phyloP scores from a whole-genome alignment of 64 coral and sea anemone species.

The Acropora tenuis region DNA sequence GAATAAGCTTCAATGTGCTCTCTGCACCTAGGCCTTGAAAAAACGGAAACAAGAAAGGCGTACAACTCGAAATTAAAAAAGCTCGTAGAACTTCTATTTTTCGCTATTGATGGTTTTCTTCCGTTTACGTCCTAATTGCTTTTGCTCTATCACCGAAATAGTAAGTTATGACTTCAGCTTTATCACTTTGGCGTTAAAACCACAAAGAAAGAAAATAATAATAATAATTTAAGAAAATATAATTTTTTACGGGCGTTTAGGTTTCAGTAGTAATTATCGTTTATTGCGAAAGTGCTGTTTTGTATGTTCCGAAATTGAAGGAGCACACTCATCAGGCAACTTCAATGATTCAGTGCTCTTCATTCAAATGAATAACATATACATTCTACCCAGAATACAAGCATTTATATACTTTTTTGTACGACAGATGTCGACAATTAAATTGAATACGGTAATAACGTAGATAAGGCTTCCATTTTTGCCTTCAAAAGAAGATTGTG shows the following conservation, averaged over 20 bases:
- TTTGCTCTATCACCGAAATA: not conserved
- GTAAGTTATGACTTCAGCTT: not conserved
- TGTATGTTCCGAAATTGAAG: no score
- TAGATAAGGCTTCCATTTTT: not conserved
- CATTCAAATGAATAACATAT: no score
- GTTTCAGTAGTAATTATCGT: not conserved
- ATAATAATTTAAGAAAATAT: not conserved
- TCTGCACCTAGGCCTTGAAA: no score
- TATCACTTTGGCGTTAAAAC: not conserved
- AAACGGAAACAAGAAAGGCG: not conserved
- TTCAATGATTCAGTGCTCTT: no score
- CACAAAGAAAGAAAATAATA: no score
- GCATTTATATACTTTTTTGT: no score
- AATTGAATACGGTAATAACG: not conserved
- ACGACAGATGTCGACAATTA: not conserved
- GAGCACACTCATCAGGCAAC: no score
- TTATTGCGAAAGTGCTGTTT: no score
- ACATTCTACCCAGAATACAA: no score
- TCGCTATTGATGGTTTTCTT: not conserved
- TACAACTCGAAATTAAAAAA: not conserved
- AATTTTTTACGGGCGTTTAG: not conserved
- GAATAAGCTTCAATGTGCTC: not conserved
- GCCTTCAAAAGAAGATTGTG: not conserved
- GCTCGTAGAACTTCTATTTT: not conserved
- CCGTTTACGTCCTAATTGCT: not conserved